Percentiles rank a stretch among this genome's conserved stretches.
Evolutionary conservation across 2,888 invertebrate genomes (phyloP).

Genomic region (Tipula vernalis): DNA sequence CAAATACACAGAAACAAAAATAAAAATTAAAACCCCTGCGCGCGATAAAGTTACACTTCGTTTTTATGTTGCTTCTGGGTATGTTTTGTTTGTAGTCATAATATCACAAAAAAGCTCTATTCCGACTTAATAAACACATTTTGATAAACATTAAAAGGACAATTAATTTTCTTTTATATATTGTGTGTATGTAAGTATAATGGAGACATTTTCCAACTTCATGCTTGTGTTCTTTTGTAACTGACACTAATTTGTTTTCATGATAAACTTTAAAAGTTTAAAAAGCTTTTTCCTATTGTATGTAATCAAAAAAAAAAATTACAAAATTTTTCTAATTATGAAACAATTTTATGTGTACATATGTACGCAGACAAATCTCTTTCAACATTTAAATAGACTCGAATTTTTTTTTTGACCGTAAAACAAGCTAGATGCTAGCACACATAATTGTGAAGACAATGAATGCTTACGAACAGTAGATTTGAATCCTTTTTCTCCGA

Average conservation of each 20-base stretch:
- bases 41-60: background rate
- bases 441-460: background rate
- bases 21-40: background rate
- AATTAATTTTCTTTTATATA: background rate
- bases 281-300: background rate
- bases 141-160: background rate
- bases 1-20: background rate
- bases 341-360: background rate
- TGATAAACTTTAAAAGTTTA: background rate
- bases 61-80: background rate
- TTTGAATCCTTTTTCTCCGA: background rate
- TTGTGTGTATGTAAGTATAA: background rate
- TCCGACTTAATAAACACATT: background rate
- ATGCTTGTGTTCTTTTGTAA: background rate
- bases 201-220: background rate
- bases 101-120: background rate
- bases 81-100: background rate
- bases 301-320: background rate
- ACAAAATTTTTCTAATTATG: background rate
- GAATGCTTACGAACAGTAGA: background rate
- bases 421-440: background rate
- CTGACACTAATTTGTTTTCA: background rate
- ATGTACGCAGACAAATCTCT: background rate
- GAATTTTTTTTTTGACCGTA: background rate
- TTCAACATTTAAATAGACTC: background rate